A percentile compares a stretch with the other conserved stretches of the same genome.
phyloP scores from a whole-genome alignment of 2,888 invertebrate genomes.

The Phoenoteleia sp. region DNA sequence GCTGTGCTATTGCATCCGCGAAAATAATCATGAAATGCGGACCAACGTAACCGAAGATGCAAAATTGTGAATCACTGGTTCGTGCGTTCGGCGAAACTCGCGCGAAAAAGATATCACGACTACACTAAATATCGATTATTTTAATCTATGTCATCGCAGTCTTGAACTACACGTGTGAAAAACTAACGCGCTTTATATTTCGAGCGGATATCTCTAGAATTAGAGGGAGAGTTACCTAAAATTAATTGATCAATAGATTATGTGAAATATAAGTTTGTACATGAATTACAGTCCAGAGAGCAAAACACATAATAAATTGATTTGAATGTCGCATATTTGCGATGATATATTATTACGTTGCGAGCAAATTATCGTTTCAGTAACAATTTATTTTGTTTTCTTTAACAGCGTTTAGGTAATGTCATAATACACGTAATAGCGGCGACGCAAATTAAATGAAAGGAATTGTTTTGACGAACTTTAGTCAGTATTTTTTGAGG shows the following conservation, averaged over 20 bases:
- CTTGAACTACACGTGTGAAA: constrained; percentile 24
- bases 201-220: constrained; percentile 26
- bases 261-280: constrained; percentile 1
- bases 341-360: too few relatives aligned
- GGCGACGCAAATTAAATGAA: too few relatives aligned
- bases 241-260: constrained; percentile 21
- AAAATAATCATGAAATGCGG: background rate
- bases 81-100: constrained; percentile 20
- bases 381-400: too few relatives aligned
- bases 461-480: too few relatives aligned
- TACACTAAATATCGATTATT: constrained; percentile 23
- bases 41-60: background rate
- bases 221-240: constrained; percentile 8
- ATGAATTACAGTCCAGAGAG: background rate
- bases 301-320: constrained; percentile 11
- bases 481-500: too few relatives aligned
- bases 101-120: constrained; percentile 36
- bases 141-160: constrained; percentile 30
- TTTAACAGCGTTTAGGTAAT: too few relatives aligned
- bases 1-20: background rate
- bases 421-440: too few relatives aligned
- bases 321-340: background rate
- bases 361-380: too few relatives aligned
- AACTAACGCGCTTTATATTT: constrained; percentile 31
- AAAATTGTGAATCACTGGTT: constrained; percentile 31